Evolutionary conservation across 2,888 invertebrate genomes (phyloP).

Genomic region (Allygus modestus): DNA sequence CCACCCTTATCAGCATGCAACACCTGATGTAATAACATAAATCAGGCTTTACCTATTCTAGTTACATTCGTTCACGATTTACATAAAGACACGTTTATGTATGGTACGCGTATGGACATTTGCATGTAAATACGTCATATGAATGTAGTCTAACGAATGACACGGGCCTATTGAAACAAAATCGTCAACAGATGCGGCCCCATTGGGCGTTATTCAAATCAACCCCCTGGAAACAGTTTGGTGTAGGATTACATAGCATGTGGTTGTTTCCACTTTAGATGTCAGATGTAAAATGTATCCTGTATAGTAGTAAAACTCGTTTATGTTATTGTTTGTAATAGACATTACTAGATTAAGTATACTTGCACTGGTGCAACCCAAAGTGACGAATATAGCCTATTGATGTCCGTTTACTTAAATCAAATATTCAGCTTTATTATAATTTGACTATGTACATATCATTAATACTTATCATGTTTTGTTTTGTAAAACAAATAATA

Average conservation of each 20-base stretch:
- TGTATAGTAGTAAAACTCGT: too few relatives aligned
- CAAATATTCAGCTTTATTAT: too few relatives aligned
- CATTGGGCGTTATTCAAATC: constrained; percentile 6
- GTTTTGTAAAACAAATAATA: too few relatives aligned
- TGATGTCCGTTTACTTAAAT: too few relatives aligned
- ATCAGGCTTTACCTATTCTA: not conserved
- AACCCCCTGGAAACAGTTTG: not conserved
- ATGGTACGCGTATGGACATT: not conserved
- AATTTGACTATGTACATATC: too few relatives aligned
- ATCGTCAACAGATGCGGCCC: not conserved
- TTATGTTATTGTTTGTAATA: too few relatives aligned
- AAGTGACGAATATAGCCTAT: too few relatives aligned
- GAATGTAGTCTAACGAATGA: constrained; percentile 34
- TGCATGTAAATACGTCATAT: constrained; percentile 35
- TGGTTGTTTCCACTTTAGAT: not conserved
- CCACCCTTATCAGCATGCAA: not conserved
- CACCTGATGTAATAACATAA: not conserved
- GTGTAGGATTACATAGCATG: not conserved
- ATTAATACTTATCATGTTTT: too few relatives aligned
- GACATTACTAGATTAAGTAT: too few relatives aligned
- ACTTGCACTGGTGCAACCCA: too few relatives aligned
- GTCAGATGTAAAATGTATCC: too few relatives aligned
- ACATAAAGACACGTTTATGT: constrained; percentile 28
- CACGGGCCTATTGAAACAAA: constrained; percentile 12
- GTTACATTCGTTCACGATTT: not conserved